Base-by-base conservation (phyloP, 2,797 vertebrate genomes). In the Myotis myotis region DNA sequence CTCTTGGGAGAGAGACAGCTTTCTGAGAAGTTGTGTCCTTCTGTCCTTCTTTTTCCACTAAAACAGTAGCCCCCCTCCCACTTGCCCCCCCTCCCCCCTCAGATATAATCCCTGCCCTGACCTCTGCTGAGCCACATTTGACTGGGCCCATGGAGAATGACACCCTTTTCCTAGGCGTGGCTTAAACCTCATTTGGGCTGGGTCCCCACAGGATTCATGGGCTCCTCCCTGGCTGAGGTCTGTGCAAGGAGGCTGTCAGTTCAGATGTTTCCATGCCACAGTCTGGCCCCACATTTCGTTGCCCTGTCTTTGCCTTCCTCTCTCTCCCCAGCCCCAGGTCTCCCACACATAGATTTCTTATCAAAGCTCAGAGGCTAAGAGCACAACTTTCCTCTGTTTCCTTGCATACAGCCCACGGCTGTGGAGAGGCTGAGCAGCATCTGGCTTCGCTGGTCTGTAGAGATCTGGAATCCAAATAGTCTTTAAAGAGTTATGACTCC, bases 401-500 rank as follows among this genome's bases (percentile, higher is more conserved):
- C 70, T 78, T 74, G 80, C 87, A 90, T 10, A 93, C 22, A 64
- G 75, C 79, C 92, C 94, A 94, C 33, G 68, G 97, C 95, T 90
- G 96, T 33, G 6, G 92, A 87, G 79, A 97, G 79, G 60, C 72
- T 53, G 75, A 93, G 96, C 89, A 94, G 88, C 96, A 97, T 97
- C 96, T 98, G 97, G 94, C 96, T 96, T 94, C 68, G 94, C 96
- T 66, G 49, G 94, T 96, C 97, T 97, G 94, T 92, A 92, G 87
- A 97, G 96, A 94, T 97, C 96, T 94, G 97, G 89, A 97, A 98
- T 97, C 97, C 97, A 98, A 98, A 98, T 97, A 95, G 95, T 96
- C 96, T 94, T 98, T 97, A 96, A 96, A 97, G 97, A 98, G 95
- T 97, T 96, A 96, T 84, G 94, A 91, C 96, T 98, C 93, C 38